Percentiles rank a stretch among this genome's conserved stretches.
These are phyloP conservation scores for Apotomis betuletana DNA, from an alignment of 2,888 invertebrate species.

Conservation along the genomic window DNA sequence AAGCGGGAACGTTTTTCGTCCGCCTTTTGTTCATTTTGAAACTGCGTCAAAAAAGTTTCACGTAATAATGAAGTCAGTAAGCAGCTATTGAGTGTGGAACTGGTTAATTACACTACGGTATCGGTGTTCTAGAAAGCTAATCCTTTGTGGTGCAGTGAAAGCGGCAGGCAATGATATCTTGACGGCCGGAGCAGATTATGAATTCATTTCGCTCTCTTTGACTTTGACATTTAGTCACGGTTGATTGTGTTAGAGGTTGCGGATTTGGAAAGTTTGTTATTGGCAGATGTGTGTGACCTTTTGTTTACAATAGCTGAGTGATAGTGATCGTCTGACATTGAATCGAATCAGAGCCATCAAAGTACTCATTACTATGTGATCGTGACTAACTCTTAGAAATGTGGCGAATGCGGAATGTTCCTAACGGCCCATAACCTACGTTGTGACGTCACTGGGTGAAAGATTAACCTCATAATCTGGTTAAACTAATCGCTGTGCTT, in stretches of 20 bases:
- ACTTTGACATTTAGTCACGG: slow-evolving; percentile 51
- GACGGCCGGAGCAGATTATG: slow-evolving; percentile 58
- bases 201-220: slow-evolving; percentile 55
- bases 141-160: slow-evolving; percentile 73
- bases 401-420: not conserved
- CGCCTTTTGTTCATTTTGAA: slow-evolving; percentile 36
- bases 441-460: not conserved
- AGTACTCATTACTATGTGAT: not conserved
- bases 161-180: slow-evolving; percentile 58
- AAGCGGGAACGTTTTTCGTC: slow-evolving; percentile 26
- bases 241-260: slow-evolving; percentile 33
- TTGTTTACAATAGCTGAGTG: slow-evolving; percentile 1
- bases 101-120: slow-evolving; percentile 48
- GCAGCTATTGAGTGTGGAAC: slow-evolving; percentile 63
- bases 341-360: slow-evolving; percentile 14
- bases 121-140: slow-evolving; percentile 62
- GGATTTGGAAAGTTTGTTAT: slow-evolving; percentile 30
- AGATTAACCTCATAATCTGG: slow-evolving; percentile 8
- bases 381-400: not conserved
- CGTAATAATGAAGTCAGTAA: slow-evolving; percentile 42
- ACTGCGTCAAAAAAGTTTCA: slow-evolving; percentile 33
- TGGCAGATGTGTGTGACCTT: slow-evolving; percentile 29
- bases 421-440: not conserved
- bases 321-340: slow-evolving; percentile 2
- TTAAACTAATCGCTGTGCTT: too few species aligned